These are phyloP conservation scores for Lottia scabra DNA, from an alignment of 2,888 invertebrate genomes.

Conservation along the genomic window DNA sequence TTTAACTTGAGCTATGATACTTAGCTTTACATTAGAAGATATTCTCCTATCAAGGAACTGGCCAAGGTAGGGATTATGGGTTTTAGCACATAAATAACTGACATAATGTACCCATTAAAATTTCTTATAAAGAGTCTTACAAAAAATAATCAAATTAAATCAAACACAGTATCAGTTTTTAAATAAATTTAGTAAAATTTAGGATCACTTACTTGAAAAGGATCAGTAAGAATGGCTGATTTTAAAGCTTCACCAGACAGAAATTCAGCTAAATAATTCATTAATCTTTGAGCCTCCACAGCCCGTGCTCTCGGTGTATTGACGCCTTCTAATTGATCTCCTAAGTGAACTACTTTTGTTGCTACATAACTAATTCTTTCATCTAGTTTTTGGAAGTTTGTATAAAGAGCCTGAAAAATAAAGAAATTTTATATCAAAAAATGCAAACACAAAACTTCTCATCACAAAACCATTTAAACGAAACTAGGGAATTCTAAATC, in stretches of 20 bases:
- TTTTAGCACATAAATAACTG: too few species aligned
- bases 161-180: background rate
- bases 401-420: conserved; percentile 79
- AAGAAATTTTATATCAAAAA: conserved; percentile 7
- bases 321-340: conserved; percentile 96
- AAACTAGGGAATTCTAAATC: too few species aligned
- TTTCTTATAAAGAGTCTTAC: too few species aligned
- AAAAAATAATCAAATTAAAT: too few species aligned
- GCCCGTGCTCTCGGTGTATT: conserved; percentile 94
- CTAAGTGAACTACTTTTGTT: conserved; percentile 97
- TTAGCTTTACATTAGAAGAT: too few species aligned
- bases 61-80: too few species aligned
- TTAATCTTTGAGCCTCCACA: conserved; percentile 92
- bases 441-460: background rate
- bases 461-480: too few species aligned
- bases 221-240: conserved; percentile 88
- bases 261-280: conserved; percentile 93
- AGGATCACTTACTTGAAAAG: conserved; percentile 75
- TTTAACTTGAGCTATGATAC: too few species aligned
- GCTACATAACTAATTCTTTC: conserved; percentile 97
- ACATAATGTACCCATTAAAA: too few species aligned
- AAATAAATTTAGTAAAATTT: background rate
- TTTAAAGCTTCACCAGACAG: conserved; percentile 86
- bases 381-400: conserved; percentile 91
- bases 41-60: too few species aligned